A percentile compares a stretch with the other conserved stretches of the same genome.
Evolutionary conservation across 1,140 invertebrate genomes (phyloP).

Genomic region (Charaxes varanes): DNA sequence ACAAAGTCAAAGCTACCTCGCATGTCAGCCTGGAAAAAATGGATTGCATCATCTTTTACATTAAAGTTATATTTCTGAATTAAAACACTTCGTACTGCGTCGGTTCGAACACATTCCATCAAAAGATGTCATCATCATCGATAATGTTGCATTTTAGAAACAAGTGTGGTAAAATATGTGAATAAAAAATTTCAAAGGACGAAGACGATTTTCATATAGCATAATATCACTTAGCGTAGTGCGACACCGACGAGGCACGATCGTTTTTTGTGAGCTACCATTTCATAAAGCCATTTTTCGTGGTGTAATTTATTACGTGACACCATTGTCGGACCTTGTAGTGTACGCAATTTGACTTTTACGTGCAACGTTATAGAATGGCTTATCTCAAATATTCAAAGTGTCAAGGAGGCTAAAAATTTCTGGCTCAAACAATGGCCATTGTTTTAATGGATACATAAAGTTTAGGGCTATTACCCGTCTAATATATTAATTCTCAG

Average conservation of each 20-base stretch:
- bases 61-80: no score
- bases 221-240: not conserved
- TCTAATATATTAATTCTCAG: conserved; percentile 8
- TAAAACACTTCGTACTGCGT: no score
- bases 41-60: no score
- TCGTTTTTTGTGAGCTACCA: conserved; percentile 11
- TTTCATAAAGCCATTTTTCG: conserved; percentile 6
- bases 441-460: conserved; percentile 19
- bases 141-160: no score
- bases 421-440: conserved; percentile 18
- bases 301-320: conserved; percentile 43
- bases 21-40: no score
- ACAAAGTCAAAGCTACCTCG: no score
- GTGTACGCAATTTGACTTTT: conserved; percentile 22
- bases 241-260: not conserved
- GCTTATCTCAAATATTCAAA: conserved; percentile 18
- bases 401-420: conserved; percentile 22
- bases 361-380: conserved; percentile 12
- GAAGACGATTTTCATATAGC: no score
- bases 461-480: conserved; percentile 10
- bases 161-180: no score
- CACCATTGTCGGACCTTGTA: conserved; percentile 27
- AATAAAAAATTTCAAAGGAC: no score
- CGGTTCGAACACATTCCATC: no score
- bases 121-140: no score